Percentiles rank a stretch among this genome's conserved stretches.
phyloP scores from a whole-genome alignment of 2,113 vertebrate species.

The Peucedramus taeniatus region DNA sequence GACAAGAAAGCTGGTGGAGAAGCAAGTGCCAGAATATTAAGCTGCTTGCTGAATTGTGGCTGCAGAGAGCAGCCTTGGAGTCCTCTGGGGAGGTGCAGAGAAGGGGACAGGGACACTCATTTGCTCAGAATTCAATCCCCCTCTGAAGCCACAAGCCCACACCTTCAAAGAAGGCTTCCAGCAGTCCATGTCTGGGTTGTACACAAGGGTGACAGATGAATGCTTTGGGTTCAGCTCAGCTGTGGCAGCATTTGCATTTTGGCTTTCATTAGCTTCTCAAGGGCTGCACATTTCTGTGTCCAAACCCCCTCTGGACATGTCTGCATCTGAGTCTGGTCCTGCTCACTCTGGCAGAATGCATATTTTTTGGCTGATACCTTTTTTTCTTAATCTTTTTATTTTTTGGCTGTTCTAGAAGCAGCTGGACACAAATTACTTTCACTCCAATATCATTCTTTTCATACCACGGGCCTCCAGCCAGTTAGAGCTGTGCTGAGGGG shows the following conservation, averaged over 20 bases:
- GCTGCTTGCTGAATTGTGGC: neutral
- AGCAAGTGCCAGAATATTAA: neutral
- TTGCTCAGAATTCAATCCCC: neutral
- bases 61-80: neutral
- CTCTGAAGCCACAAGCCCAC: neutral
- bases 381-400: neutral
- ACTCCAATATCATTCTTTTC: neutral
- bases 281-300: fast-evolving
- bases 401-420: neutral
- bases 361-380: neutral
- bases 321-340: neutral
- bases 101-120: neutral
- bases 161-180: neutral
- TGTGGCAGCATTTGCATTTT: neutral
- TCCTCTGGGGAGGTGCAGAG: neutral
- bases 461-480: neutral
- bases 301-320: neutral
- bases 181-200: neutral
- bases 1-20: neutral
- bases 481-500: neutral
- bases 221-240: neutral
- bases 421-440: neutral
- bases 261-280: neutral
- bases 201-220: neutral
- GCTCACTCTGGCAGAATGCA: neutral